Evolutionary conservation across 2,113 vertebrate genomes (phyloP), one percentile per base, ranked within the genome.

Genomic region (Myrmecobius fasciatus): DNA sequence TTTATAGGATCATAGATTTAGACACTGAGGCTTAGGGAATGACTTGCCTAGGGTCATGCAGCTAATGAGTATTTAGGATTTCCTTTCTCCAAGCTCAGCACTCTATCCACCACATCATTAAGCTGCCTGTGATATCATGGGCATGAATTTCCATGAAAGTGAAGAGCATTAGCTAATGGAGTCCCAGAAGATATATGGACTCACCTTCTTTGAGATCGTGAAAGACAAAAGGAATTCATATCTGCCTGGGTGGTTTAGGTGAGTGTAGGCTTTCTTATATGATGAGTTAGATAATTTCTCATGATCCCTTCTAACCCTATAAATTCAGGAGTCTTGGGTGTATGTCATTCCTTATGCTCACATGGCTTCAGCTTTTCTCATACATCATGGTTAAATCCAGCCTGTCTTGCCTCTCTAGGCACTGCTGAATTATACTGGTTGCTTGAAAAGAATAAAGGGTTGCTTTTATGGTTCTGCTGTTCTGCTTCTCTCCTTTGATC

Each of bases 401-500:
- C 92, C 83, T 75, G 7, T 48, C 89, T 3, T 3, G 7, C 46
- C 48, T 52, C 52, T 49, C 52, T 51, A 43, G 56, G n/a, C 20
- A 5, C 9, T 26, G 17, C 47, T 89, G 46, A 54, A 12, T 90
- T 14, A 60, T 43, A 20, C 53, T 4, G 10, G 28, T 7, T 49
- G 17, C 83, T 51, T 12, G 54, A 28, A 49, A 54, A 92, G 25
- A 8, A 90, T 92, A 60, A 17, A 25, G 14, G 8, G 1, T 47
- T 31, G 56, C 93, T 53, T 94, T 92, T 92, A 60, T 96, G 53
- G n/a, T 83, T 83, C 67, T 83, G 67, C 36, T 75, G 56, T 46
- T 96, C 14, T 88, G 49, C 36, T 95, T 96, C 52, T 67, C 52
- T 92, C 53, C 20, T 36, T 54, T 53, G 25, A 93, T 95, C 51